Base-by-base conservation (phyloP, 2,113 vertebrate genomes). In the Piaya cayana region DNA sequence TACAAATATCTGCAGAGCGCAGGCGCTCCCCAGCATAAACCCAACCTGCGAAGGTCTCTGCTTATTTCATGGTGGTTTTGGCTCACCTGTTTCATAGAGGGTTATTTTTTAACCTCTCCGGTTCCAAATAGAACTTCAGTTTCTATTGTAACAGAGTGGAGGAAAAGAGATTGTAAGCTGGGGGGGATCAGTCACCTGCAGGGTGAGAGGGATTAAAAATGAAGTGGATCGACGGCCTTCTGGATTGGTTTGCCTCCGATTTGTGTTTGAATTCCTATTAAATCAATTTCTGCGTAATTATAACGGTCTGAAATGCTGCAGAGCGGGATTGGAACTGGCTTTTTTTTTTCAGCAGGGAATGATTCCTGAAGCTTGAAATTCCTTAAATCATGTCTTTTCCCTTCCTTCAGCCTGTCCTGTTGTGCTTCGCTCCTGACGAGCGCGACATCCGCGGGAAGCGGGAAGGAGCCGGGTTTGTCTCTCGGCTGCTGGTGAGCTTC, bases 141-240 rank as follows among this genome's bases (percentile, higher is more conserved):
- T 90, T 95, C 55, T 85, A n/a, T 68, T 86, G 42, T 43, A 88
- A 60, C 13, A 67, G 29, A 71, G 39, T 18, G 14, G 37, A 84
- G 21, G 58, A 91, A 82, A 49, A 95, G 78, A 74, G 95, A 68
- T 77, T 68, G 91, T 88, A 95, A 93, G 82, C 22, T 45, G 69
- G 49, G 22, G 55, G 22, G 55, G 59, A 94, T 95, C 96, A 93
- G 45, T 93, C 80, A 52, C 90, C 58, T 81, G 65, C 69, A 92
- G 83, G 87, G 86, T 64, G 36, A 82, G 53, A 87, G 49, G 82
- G 39, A 71, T 50, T 75, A 68, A 86, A 88, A 88, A 17, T 32
- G 84, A 92, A 92, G 85, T 82, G 78, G 82, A 90, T 95, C 95
- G 96, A 59, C 72, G 88, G 82, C 76, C 59, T 93, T 92, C 63